Conservation (phyloP, 1,140 invertebrate species). For the Contarinia nasturtii region DNA sequence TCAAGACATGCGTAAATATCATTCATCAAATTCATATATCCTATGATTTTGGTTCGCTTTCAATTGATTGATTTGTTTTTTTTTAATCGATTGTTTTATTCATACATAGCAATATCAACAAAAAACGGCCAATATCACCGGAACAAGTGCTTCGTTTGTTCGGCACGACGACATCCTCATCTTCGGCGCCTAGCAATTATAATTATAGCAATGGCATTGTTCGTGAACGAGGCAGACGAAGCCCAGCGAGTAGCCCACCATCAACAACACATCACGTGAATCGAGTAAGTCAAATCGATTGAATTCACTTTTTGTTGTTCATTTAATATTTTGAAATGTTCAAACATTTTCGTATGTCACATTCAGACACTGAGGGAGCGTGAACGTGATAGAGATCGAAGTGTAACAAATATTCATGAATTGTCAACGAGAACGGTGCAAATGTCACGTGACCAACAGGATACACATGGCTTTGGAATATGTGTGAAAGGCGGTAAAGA, state of each 20-base stretch:
- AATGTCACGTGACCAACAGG: constrained; percentile 55
- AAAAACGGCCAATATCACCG: constrained; percentile 51
- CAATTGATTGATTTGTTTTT: no score
- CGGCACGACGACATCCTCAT: constrained; percentile 27
- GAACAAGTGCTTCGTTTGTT: constrained; percentile 54
- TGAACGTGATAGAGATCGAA: constrained; percentile 25
- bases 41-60: neutral
- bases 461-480: constrained; percentile 66
- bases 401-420: constrained; percentile 45
- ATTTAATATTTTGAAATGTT: no score
- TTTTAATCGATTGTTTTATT: no score
- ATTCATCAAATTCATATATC: constrained; percentile 11
- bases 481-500: constrained; percentile 78
- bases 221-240: constrained; percentile 26
- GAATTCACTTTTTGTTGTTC: no score
- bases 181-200: constrained; percentile 24
- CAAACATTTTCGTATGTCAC: no score
- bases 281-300: neutral
- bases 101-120: constrained; percentile 20
- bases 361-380: constrained; percentile 12
- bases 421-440: constrained; percentile 60
- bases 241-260: constrained; percentile 55
- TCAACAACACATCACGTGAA: constrained; percentile 43
- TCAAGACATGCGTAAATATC: constrained; percentile 3
- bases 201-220: constrained; percentile 20